Conservation (phyloP, 2,113 vertebrate species). For the Sakesphorus luctuosus region DNA sequence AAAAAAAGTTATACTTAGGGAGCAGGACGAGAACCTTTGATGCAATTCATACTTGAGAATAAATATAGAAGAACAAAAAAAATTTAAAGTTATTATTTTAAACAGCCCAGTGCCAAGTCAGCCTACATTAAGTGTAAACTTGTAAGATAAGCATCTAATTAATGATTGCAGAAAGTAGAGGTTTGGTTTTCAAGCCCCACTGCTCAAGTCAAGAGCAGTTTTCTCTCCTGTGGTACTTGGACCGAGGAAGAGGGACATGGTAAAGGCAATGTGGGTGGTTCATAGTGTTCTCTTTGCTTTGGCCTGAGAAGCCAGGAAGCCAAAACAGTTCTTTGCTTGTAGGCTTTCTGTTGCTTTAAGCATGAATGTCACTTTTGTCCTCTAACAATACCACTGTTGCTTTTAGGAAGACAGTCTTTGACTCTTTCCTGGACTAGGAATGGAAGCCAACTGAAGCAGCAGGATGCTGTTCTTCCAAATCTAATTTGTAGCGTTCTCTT, state of each 20-base stretch:
- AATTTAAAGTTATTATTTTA: background rate
- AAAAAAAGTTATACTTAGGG: background rate
- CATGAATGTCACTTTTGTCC: conserved; percentile 19
- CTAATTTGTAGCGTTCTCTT: background rate
- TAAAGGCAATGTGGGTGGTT: conserved; percentile 8
- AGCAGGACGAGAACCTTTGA: background rate
- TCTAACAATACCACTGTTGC: conserved; percentile 11
- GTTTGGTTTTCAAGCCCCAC: background rate
- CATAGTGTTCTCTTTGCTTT: background rate
- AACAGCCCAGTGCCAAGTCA: background rate
- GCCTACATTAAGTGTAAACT: background rate
- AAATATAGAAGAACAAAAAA: background rate
- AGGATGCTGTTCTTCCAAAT: background rate
- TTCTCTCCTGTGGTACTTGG: background rate
- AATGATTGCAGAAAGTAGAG: background rate
- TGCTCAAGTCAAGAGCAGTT: background rate
- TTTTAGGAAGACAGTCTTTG: background rate
- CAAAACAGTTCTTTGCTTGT: background rate
- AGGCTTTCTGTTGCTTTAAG: conserved; percentile 22
- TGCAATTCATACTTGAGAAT: background rate
- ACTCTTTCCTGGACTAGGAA: background rate
- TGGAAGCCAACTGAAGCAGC: background rate
- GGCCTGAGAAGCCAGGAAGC: background rate
- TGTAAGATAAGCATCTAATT: background rate
- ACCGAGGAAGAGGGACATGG: background rate